A percentile compares a stretch with the other conserved stretches of the same genome.
phyloP scores from a whole-genome alignment of 2,888 invertebrate species.

The Corythucha ciliata region DNA sequence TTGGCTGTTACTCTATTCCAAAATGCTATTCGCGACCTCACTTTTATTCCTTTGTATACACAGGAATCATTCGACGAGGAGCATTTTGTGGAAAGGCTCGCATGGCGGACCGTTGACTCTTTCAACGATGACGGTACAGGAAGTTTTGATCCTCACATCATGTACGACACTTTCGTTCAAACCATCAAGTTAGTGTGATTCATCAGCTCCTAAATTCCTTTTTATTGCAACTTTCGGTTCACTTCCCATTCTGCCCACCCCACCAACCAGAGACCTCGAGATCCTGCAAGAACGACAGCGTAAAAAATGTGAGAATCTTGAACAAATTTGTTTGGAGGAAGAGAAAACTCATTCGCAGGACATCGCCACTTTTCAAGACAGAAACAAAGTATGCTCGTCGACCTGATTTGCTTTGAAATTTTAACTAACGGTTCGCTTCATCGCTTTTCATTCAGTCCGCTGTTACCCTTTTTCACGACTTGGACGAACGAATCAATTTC shows the following conservation, averaged over 20 bases:
- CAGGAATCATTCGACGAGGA: slow-evolving; percentile 95
- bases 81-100: slow-evolving; percentile 93
- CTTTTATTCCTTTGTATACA: no score
- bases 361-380: slow-evolving; percentile 70
- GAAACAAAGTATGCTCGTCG: slow-evolving; percentile 57
- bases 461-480: slow-evolving; percentile 77
- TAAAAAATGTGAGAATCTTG: slow-evolving; percentile 74
- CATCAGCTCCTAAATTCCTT: no score
- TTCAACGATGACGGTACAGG: slow-evolving; percentile 45
- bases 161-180: slow-evolving; percentile 86
- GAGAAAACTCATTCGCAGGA: slow-evolving; percentile 73
- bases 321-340: slow-evolving; percentile 73
- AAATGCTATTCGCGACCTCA: no score
- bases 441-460: slow-evolving; percentile 56
- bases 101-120: slow-evolving; percentile 71
- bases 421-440: slow-evolving; percentile 2
- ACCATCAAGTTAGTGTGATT: slow-evolving; percentile 57
- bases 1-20: no score
- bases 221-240: no score
- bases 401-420: background rate
- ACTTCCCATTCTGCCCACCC: no score
- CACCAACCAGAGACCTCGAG: slow-evolving; percentile 50
- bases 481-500: slow-evolving; percentile 91
- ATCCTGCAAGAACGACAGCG: slow-evolving; percentile 75
- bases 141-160: slow-evolving; percentile 72